phyloP scores from a whole-genome alignment of 2,888 invertebrate genomes.

The Allolobophora icterica region DNA sequence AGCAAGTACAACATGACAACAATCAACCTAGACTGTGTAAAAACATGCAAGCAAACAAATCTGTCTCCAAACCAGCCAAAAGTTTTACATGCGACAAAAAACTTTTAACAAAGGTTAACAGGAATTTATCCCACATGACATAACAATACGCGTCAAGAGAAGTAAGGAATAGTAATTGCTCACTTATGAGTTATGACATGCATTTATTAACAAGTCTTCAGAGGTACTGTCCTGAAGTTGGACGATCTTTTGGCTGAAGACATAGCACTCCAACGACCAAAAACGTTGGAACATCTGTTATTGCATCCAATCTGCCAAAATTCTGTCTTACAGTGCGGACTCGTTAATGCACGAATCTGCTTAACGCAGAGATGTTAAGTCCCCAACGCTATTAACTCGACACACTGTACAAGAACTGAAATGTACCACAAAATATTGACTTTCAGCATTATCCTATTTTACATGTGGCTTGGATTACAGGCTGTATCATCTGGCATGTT shows the following conservation, averaged over 20 bases:
- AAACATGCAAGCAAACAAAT: neutral
- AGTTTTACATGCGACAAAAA: neutral
- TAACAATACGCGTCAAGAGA: neutral
- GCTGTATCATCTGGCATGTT: too few relatives aligned
- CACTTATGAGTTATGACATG: constrained; percentile 7
- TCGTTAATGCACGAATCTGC: too few relatives aligned
- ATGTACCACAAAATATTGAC: too few relatives aligned
- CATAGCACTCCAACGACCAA: neutral
- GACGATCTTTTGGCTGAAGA: neutral
- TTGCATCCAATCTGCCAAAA: neutral
- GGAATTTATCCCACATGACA: neutral
- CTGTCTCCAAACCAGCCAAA: neutral
- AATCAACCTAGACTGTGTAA: neutral
- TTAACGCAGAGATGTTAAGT: too few relatives aligned
- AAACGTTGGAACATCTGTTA: neutral
- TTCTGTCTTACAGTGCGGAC: neutral
- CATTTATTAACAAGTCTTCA: neutral
- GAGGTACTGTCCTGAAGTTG: neutral
- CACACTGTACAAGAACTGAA: too few relatives aligned
- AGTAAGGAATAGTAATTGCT: constrained; percentile 8
- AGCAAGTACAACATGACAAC: neutral
- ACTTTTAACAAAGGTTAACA: neutral
- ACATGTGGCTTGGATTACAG: too few relatives aligned
- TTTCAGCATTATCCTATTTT: too few relatives aligned
- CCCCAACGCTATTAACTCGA: too few relatives aligned